Base-by-base conservation (phyloP, 2,888 invertebrate species). In the Tachina lurida region DNA sequence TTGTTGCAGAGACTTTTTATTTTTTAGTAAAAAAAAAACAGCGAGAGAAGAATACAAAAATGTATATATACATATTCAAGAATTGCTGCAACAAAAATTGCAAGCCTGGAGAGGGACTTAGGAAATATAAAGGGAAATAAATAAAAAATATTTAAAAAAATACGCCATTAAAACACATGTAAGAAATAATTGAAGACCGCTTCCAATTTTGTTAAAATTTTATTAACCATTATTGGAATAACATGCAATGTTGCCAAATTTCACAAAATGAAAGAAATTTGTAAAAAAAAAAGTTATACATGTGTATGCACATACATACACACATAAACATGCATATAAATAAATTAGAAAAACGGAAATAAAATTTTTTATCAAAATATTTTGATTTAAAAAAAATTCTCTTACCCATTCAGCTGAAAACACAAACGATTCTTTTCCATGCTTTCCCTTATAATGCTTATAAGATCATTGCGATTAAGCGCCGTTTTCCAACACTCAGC, bases 401-500 rank as follows among this genome's bases (percentile, higher is more conserved):
- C 93, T 92, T 93, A 96, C 96, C 96, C 95, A 91, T 95, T 95
- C 92, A 96, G 94, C 94, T 96, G 96, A 95, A 96, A 96, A 95
- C 95, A 96, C 94, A 96, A 93, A 93, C 96, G 96, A 93, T 97
- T 97, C 93, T 97, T 97, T 93, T 97, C 97, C 97, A 97, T 97
- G 93, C 97, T 97, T 88, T 97, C 96, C 93, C 97, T 96, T 91
- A 97, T 96, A 90, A 97, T 96, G 93, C 97, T 96, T 88, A 97
- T 95, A 88, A 97, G 94, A 93, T 97, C 97, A 88, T 96, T 96
- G 89, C 96, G 94, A 92, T 97, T 96, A 89, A 97, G 93, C 88
- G 96, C 96, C 88, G 96, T 95, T 78, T 96, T 96, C 89, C 94
- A 93, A 84, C 94, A 94, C 85, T 95, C 95, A 84, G 91, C 89